phyloP scores from a whole-genome alignment of 2,113 vertebrate genomes.

The Mobula hypostoma region DNA sequence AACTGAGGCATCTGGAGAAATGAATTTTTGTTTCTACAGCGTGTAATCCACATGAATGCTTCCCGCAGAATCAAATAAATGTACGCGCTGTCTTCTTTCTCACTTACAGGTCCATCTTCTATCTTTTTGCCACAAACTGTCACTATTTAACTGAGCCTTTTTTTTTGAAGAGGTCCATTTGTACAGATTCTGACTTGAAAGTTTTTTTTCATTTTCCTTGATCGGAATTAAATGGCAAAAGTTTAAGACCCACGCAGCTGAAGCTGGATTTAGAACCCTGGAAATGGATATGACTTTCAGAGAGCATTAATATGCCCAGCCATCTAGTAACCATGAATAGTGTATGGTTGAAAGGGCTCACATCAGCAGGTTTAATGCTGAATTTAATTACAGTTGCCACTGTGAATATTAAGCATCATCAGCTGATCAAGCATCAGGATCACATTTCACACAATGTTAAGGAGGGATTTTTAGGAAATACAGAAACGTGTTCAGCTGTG shows the following conservation, averaged over 20 bases:
- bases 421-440: background rate
- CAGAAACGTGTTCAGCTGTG: background rate
- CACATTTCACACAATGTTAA: background rate
- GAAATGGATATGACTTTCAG: background rate
- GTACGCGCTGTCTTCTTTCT: background rate
- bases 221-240: background rate
- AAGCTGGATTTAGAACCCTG: background rate
- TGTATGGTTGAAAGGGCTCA: background rate
- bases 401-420: background rate
- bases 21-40: background rate
- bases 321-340: background rate
- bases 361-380: background rate
- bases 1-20: background rate
- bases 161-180: background rate
- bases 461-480: background rate
- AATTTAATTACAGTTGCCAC: background rate
- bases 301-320: background rate
- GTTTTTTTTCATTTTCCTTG: background rate
- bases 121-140: background rate
- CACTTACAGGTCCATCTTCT: background rate
- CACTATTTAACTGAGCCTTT: background rate
- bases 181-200: background rate
- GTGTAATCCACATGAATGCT: background rate
- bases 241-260: background rate
- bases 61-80: background rate